phyloP scores from a whole-genome alignment of 2,113 vertebrate genomes.

The Probosciger aterrimus region DNA sequence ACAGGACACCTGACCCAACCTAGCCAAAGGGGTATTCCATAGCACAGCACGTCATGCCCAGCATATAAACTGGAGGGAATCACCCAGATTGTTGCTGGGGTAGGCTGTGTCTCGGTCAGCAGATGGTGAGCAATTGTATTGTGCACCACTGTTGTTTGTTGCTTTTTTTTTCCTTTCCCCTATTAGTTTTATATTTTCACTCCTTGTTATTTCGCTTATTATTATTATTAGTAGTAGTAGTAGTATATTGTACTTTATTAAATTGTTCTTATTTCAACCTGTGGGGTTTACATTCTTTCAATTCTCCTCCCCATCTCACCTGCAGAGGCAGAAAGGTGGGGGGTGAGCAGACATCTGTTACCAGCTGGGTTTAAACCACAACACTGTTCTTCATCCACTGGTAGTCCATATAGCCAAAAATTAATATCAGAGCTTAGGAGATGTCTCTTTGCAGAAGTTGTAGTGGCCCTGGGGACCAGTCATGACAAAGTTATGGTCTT shows the following conservation, averaged over 20 bases:
- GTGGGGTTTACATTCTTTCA: background rate
- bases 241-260: background rate
- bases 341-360: background rate
- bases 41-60: background rate
- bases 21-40: background rate
- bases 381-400: background rate
- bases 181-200: background rate
- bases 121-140: background rate
- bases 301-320: background rate
- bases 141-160: background rate
- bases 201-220: background rate
- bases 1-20: background rate
- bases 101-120: background rate
- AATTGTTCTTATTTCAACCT: background rate
- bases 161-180: background rate
- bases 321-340: background rate
- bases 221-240: background rate
- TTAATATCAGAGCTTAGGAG: background rate
- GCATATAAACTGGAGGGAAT: background rate
- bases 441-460: background rate
- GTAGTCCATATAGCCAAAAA: background rate
- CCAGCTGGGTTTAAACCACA: background rate
- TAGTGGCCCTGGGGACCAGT: background rate
- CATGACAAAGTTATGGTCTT: background rate
- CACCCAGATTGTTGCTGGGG: background rate